Percentiles rank a stretch among this genome's conserved stretches.
Conservation (phyloP, 2,113 vertebrate genomes). For the Gymnogyps californianus region DNA sequence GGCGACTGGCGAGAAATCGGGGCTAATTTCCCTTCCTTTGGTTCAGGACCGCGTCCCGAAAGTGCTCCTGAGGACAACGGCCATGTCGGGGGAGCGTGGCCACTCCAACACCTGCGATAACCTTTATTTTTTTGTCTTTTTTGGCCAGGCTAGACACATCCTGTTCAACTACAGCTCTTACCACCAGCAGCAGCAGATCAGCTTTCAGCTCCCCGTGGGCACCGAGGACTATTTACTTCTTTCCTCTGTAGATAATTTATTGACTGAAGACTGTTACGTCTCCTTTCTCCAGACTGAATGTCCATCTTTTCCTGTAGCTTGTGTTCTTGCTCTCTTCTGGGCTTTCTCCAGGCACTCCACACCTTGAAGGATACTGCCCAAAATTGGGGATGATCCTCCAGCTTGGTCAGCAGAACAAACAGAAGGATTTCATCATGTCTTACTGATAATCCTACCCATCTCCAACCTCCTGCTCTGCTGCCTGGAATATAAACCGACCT, state of each 20-base stretch:
- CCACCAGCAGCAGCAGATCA: neutral
- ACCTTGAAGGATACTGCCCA: neutral
- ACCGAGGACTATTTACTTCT: rapidly evolving
- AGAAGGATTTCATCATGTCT: neutral
- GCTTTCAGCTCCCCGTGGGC: neutral
- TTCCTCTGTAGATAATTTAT: too few relatives aligned
- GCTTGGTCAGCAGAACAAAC: neutral
- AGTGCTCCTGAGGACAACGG: neutral
- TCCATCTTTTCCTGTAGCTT: too few relatives aligned
- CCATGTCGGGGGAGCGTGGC: rapidly evolving
- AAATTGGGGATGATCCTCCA: neutral
- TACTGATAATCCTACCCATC: neutral
- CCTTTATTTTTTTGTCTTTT: neutral
- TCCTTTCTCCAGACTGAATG: rapidly evolving
- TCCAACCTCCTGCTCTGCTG: neutral
- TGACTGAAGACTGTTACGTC: rapidly evolving
- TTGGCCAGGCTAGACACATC: neutral
- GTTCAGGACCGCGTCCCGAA: neutral
- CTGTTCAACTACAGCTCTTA: neutral
- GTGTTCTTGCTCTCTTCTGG: neutral
- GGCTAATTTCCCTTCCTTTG: neutral
- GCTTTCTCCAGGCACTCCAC: neutral
- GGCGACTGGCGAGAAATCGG: rapidly evolving
- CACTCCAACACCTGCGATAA: neutral
- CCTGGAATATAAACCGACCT: neutral